These are phyloP conservation scores for Chaenodraco wilsoni DNA, from an alignment of 2,797 vertebrate species.

Conservation along the genomic window DNA sequence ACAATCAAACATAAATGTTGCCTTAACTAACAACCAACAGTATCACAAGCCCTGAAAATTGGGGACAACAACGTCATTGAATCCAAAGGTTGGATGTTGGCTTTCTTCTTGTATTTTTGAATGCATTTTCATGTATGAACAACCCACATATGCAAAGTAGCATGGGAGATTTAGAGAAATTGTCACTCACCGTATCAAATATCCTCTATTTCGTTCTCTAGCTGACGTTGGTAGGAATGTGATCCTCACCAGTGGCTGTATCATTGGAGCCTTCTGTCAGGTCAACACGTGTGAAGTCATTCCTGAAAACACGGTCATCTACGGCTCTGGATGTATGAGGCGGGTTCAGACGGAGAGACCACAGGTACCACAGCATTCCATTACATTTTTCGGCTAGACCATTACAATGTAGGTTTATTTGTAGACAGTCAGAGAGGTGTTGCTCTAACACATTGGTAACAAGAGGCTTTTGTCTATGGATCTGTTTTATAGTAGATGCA, in stretches of 20 bases:
- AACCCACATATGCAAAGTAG: not conserved
- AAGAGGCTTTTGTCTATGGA: not conserved
- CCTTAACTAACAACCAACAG: slow-evolving; percentile 80
- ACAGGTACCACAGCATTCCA: slow-evolving; percentile 82
- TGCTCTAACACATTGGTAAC: not conserved
- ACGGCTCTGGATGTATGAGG: slow-evolving; percentile 92
- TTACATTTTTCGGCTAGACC: not conserved
- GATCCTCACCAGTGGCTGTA: slow-evolving; percentile 94
- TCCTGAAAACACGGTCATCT: slow-evolving; percentile 97
- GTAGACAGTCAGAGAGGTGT: not conserved
- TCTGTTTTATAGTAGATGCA: not conserved
- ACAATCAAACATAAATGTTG: not conserved
- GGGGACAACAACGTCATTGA: slow-evolving; percentile 99
- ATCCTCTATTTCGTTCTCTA: slow-evolving; percentile 31
- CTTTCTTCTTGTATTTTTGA: not conserved
- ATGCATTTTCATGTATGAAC: not conserved
- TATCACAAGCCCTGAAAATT: slow-evolving; percentile 96
- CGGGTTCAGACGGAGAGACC: slow-evolving; percentile 95
- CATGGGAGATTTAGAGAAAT: not conserved
- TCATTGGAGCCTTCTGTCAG: slow-evolving; percentile 94
- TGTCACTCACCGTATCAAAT: slow-evolving; percentile 1
- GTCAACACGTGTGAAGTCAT: slow-evolving; percentile 96
- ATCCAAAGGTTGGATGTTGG: slow-evolving; percentile 90
- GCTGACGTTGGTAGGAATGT: slow-evolving; percentile 93
- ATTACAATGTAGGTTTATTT: not conserved